These are phyloP conservation scores for Cryptophagus acutangulus DNA, from an alignment of 2,888 invertebrate species.

Conservation along the genomic window DNA sequence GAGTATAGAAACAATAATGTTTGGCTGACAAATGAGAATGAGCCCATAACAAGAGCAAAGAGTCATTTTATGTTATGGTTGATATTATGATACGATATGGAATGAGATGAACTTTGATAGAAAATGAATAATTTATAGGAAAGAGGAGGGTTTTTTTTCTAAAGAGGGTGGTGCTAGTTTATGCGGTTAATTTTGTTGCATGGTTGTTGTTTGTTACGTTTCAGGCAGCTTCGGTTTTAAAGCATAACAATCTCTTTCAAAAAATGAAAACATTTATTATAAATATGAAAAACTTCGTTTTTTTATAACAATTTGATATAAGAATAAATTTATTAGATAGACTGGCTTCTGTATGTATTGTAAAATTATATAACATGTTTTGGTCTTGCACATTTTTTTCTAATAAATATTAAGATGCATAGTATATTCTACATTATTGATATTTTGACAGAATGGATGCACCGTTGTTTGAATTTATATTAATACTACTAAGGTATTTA, in stretches of 20 bases:
- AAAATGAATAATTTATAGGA: no score
- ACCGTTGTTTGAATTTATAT: slow-evolving; percentile 39
- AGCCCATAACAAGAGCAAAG: no score
- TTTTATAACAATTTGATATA: slow-evolving; percentile 4
- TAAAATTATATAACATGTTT: slow-evolving; percentile 25
- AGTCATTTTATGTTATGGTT: no score
- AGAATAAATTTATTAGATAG: slow-evolving; percentile 21
- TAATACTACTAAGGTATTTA: not conserved
- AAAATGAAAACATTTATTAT: slow-evolving; percentile 3
- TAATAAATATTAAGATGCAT: slow-evolving; percentile 16
- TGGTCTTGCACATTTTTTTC: slow-evolving; percentile 38
- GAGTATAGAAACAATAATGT: no score
- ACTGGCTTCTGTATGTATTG: slow-evolving; percentile 40
- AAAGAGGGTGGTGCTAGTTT: slow-evolving; percentile 38
- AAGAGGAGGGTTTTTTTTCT: slow-evolving; percentile 18
- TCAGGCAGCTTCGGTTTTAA: slow-evolving; percentile 12
- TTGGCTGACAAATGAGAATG: no score
- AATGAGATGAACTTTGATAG: no score
- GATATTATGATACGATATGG: no score
- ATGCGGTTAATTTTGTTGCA: slow-evolving; percentile 37
- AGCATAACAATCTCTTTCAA: slow-evolving; percentile 1
- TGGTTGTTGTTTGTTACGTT: slow-evolving; percentile 39
- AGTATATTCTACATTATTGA: slow-evolving; percentile 11
- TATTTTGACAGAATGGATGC: slow-evolving; percentile 34
- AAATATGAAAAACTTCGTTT: slow-evolving; percentile 10